Evolutionary conservation across 2,113 vertebrate species (phyloP).

Genomic region (Bubalus kerabau): DNA sequence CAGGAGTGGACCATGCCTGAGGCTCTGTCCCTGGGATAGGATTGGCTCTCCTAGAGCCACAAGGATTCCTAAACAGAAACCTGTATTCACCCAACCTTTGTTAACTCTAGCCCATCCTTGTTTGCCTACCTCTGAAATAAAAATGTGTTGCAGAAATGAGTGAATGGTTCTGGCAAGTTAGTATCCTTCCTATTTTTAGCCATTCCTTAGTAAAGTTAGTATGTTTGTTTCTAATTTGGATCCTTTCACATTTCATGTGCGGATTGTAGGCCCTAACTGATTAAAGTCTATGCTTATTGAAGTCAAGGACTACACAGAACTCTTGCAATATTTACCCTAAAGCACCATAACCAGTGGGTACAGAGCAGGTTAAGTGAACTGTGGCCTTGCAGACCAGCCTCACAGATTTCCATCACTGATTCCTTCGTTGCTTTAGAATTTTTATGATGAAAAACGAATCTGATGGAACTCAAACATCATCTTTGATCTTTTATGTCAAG

Average conservation of each 20-base stretch:
- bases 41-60: background rate
- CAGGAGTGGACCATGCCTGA: rapidly evolving
- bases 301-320: background rate
- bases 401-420: background rate
- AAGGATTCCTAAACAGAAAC: background rate
- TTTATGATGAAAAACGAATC: background rate
- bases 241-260: background rate
- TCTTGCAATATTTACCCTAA: background rate
- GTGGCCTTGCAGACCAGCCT: background rate
- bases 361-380: background rate
- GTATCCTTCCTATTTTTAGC: background rate
- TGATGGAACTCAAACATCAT: background rate
- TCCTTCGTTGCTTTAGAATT: background rate
- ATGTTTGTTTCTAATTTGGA: background rate
- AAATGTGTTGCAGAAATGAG: background rate
- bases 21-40: background rate
- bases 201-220: background rate
- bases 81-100: background rate
- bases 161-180: background rate
- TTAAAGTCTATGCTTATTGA: background rate
- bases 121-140: background rate
- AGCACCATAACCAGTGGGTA: background rate
- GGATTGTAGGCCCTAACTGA: background rate
- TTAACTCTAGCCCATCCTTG: background rate
- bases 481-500: background rate